Base-by-base conservation (phyloP, 2,113 vertebrate species). In the Glareola pratincola region DNA sequence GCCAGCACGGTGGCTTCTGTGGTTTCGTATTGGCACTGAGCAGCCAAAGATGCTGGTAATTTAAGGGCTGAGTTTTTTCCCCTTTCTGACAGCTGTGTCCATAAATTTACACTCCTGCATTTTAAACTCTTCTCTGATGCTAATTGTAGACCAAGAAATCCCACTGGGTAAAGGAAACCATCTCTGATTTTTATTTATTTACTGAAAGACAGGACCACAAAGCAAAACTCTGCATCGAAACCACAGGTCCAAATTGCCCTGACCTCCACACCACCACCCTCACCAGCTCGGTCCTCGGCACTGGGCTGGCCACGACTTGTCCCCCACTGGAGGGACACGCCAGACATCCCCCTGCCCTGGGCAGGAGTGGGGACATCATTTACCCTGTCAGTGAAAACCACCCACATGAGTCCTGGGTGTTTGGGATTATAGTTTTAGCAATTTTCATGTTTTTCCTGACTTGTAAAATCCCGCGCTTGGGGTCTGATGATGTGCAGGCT, bases 141-240 rank as follows among this genome's bases (percentile, higher is more conserved):
- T 90, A 96, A 94, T 56, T 86, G 88, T 89, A 84, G 77, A 76
- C 32, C 68, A 60, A 51, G 76, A 88, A 94, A 75, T 88, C 79
- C 68, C 90, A 56, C 1, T 0, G 45, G 73, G 39, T 56, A 27
- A 53, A 84, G 56, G 68, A 93, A 91, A 74, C 24, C 4, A 23
- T 72, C 68, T 84, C 85, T 0, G 0, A 18, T 77, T 74, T 73
- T 90, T 93, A 80, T 83, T 93, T 86, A 36, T 53, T 68, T 74
- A 64, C 36, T 36, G 72, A 17, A 67, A 30, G 75, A 41, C 41
- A 69, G 39, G 23, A 59, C 47, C 64, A 36, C 91, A 89, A 78
- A 94, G 51, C 54, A 78, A 71, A 93, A 15, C 53, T 48, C 63
- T 14, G 53, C 34, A 59, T 71, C 50, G 14, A 43, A 86, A 51